A percentile compares a stretch with the other conserved stretches of the same genome.
Evolutionary conservation across 2,888 invertebrate genomes (phyloP).

Genomic region (Clistopyga incitator): DNA sequence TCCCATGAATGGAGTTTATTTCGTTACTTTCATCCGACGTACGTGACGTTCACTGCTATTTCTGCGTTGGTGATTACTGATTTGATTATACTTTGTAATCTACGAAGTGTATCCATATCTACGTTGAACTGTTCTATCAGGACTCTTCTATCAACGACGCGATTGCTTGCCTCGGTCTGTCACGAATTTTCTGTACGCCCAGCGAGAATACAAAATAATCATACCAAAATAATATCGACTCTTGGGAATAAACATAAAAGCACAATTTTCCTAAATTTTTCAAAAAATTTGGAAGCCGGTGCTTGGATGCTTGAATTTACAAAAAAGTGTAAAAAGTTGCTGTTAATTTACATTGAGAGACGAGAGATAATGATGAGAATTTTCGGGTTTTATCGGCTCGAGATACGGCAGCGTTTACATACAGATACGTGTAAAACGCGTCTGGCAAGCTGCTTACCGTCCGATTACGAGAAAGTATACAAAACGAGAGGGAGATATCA

Average conservation of each 20-base stretch:
- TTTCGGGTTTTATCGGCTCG: conserved; percentile 2
- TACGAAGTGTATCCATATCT: too few species aligned
- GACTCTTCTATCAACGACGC: conserved; percentile 5
- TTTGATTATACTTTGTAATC: conserved; percentile 13
- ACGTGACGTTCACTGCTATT: background rate
- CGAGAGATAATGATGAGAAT: background rate
- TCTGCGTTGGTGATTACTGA: background rate
- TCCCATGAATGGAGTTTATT: conserved; percentile 11
- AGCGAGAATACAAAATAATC: background rate
- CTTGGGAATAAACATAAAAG: background rate
- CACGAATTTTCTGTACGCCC: background rate
- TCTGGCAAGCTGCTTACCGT: background rate
- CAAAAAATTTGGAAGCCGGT: too few species aligned
- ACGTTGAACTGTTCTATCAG: too few species aligned
- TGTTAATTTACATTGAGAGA: background rate
- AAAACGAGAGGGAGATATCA: conserved; percentile 1
- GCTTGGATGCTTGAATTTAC: background rate
- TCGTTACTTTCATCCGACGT: background rate
- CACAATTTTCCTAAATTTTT: background rate
- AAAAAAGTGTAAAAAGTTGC: background rate
- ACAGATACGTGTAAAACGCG: background rate
- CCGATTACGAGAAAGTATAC: conserved; percentile 37
- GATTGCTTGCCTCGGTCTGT: background rate
- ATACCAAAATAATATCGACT: background rate
- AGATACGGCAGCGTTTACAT: background rate